phyloP scores from a whole-genome alignment of 2,113 vertebrate species.

The Papio anubis region DNA sequence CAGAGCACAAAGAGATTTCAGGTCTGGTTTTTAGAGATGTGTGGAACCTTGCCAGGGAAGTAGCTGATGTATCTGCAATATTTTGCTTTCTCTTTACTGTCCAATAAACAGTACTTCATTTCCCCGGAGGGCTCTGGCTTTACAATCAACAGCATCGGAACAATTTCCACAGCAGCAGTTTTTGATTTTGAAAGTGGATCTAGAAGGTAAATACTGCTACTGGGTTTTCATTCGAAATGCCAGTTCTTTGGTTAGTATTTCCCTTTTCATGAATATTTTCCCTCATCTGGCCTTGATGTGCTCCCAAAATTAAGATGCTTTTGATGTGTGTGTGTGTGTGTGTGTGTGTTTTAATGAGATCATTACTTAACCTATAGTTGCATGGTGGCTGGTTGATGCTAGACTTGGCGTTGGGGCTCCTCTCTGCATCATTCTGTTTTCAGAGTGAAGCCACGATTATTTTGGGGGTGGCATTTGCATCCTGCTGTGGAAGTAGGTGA shows the following conservation, averaged over 20 bases:
- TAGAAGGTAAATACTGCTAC: constrained; percentile 42
- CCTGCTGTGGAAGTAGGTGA: background rate
- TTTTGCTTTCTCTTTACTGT: constrained; percentile 13
- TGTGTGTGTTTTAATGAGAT: background rate
- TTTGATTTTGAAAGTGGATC: constrained; percentile 54
- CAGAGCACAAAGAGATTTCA: background rate
- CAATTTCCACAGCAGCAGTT: constrained; percentile 38
- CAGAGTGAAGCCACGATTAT: background rate
- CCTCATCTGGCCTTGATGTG: background rate
- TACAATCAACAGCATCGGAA: background rate
- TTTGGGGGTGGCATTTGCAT: background rate
- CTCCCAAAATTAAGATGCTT: background rate
- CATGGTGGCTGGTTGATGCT: background rate
- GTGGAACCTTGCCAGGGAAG: background rate
- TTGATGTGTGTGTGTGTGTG: too few species aligned
- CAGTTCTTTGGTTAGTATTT: background rate
- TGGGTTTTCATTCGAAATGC: background rate
- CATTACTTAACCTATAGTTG: background rate
- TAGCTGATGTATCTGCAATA: background rate
- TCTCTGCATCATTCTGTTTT: background rate
- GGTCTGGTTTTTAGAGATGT: background rate
- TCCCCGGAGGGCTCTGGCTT: constrained; percentile 54
- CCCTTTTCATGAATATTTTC: background rate
- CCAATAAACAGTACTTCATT: constrained; percentile 55
- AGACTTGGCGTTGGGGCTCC: too few species aligned